Evolutionary conservation across 2,888 invertebrate species (phyloP).

Genomic region (Stramonita haemastoma): DNA sequence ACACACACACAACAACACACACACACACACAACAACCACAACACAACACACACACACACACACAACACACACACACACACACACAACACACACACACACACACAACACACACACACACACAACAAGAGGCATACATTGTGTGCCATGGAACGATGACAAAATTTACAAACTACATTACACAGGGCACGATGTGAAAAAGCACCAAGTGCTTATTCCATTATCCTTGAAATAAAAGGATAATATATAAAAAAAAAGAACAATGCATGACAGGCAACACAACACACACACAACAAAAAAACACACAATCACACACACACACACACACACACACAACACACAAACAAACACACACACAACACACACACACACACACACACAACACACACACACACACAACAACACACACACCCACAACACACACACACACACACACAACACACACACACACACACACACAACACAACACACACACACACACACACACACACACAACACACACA

Average conservation of each 20-base stretch:
- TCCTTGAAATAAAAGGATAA: no score
- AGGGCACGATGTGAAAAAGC: no score
- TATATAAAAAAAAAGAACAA: no score
- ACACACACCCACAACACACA: not conserved
- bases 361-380: not conserved
- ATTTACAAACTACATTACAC: no score
- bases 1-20: not conserved
- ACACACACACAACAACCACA: not conserved
- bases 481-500: slow-evolving; percentile 13
- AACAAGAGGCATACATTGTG: not conserved
- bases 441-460: not conserved
- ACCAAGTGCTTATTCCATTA: no score
- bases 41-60: not conserved
- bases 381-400: not conserved
- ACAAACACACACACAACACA: slow-evolving; percentile 7
- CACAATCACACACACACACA: not conserved
- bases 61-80: not conserved
- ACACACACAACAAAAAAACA: not conserved
- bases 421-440: not conserved
- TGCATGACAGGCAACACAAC: not conserved
- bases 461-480: not conserved
- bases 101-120: not conserved
- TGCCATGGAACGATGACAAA: no score
- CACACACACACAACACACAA: not conserved
- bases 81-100: slow-evolving; percentile 9